Evolutionary conservation across 2,113 vertebrate species (phyloP), one percentile per base, ranked within the genome.

Genomic region (Pelodiscus sinensis): DNA sequence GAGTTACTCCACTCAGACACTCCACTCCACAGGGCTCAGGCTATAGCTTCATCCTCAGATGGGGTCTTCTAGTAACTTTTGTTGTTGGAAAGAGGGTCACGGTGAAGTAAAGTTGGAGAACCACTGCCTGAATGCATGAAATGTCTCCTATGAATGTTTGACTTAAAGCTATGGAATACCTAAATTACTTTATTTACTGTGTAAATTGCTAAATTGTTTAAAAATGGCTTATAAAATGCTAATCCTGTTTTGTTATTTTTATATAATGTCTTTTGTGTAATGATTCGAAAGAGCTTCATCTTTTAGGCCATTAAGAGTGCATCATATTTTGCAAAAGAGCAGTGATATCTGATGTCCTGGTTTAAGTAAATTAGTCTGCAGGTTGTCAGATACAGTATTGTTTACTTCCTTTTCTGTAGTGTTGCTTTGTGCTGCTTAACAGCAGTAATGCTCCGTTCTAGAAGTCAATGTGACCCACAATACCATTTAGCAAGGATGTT

Each of bases 221-320:
- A 38, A n/a, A 11, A 21, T 73, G 68, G 21, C 10, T 4, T 31
- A 21, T 16, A 3, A 8, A 88, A 8, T 31, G 16, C 65, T 27
- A 51, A 65, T 77, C 18, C 62, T 18, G 1, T 24, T 75, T 24
- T 60, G 3, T 15, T 62, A 7, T 75, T 44, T 87, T 62, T 11
- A 27, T 80, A 65, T 38, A 78, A 79, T 31, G 15, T 25, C 10
- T 58, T 65, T 55, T 38, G 5, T n/a, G 82, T 81, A 85, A 71
- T 56, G 51, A 44, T 75, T 21, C 71, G 10, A 75, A 75, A 75
- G 71, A 68, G 31, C 65, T 68, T 94, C 24, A 2, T 52, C 58
- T 91, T 29, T 0, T 4, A 18, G 35, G 75, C 52, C 16, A 5
- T 22, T 44, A 84, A 87, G 19, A 0, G 0, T 55, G 27, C 7